phyloP scores from a whole-genome alignment of 2,797 vertebrate genomes.

The Rhinophrynus dorsalis region DNA sequence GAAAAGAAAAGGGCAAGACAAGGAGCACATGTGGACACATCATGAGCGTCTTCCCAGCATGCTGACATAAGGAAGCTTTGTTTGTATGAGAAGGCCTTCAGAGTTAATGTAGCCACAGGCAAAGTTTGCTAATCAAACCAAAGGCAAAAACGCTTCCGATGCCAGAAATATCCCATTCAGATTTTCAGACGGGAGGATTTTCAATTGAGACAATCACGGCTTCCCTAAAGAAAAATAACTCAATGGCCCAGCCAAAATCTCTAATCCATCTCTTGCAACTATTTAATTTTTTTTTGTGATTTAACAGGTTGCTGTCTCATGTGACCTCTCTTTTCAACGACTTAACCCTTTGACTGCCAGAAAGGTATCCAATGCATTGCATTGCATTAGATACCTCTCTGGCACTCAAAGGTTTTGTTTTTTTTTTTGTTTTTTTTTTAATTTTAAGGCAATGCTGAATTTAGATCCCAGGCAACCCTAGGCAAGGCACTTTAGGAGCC shows the following conservation, averaged over 20 bases:
- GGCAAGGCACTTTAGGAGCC: too few species aligned
- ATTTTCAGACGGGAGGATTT: conserved; percentile 19
- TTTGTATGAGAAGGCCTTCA: conserved; percentile 36
- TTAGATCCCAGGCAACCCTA: too few species aligned
- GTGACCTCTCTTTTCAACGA: conserved; percentile 22
- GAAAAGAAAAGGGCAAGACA: conserved; percentile 24
- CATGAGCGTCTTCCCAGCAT: conserved; percentile 36
- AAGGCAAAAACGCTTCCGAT: conserved; percentile 47
- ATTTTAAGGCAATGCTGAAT: too few species aligned
- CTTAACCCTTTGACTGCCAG: too few species aligned
- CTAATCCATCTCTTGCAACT: conserved; percentile 37
- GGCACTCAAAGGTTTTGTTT: too few species aligned
- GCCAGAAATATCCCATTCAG: conserved; percentile 46
- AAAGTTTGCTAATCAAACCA: conserved; percentile 50
- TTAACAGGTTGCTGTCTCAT: conserved; percentile 18
- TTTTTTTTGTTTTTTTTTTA: too few species aligned
- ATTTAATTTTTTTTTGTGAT: conserved; percentile 31
- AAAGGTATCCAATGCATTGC: too few species aligned
- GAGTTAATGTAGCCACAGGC: conserved; percentile 49
- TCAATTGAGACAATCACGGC: conserved; percentile 38
- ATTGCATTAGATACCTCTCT: too few species aligned
- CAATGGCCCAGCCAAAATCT: conserved; percentile 9
- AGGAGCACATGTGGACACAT: conserved; percentile 45
- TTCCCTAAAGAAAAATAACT: conserved; percentile 35
- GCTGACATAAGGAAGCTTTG: conserved; percentile 46